phyloP scores from a whole-genome alignment of 2,797 vertebrate species.

The Oreochromis mossambicus region DNA sequence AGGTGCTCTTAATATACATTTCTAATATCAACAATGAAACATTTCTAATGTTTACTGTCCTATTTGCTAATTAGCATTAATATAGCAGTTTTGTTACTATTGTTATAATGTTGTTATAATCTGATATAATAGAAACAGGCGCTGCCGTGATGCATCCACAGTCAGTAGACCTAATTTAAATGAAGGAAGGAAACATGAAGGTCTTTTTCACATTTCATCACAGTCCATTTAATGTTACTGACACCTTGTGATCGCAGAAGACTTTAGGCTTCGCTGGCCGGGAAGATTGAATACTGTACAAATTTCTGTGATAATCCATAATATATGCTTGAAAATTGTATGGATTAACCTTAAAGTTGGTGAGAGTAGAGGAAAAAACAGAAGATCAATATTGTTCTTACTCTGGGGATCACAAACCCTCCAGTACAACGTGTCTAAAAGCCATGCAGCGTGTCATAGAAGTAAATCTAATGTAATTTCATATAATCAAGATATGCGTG shows the following conservation, averaged over 20 bases:
- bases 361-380: neutral
- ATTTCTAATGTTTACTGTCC: neutral
- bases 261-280: neutral
- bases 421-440: neutral
- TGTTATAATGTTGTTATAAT: neutral
- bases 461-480: neutral
- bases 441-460: neutral
- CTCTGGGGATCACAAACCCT: neutral
- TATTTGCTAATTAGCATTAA: neutral
- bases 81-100: neutral
- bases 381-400: neutral
- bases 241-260: neutral
- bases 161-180: neutral
- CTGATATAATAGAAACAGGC: neutral
- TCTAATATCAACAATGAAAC: neutral
- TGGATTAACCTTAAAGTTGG: neutral
- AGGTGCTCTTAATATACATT: neutral
- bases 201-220: neutral
- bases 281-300: neutral
- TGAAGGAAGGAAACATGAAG: neutral
- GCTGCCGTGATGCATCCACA: neutral
- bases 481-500: neutral
- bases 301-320: neutral
- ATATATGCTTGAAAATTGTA: neutral
- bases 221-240: neutral